phyloP scores from a whole-genome alignment of 1,140 invertebrate species.

The Oryctes rhinoceros region DNA sequence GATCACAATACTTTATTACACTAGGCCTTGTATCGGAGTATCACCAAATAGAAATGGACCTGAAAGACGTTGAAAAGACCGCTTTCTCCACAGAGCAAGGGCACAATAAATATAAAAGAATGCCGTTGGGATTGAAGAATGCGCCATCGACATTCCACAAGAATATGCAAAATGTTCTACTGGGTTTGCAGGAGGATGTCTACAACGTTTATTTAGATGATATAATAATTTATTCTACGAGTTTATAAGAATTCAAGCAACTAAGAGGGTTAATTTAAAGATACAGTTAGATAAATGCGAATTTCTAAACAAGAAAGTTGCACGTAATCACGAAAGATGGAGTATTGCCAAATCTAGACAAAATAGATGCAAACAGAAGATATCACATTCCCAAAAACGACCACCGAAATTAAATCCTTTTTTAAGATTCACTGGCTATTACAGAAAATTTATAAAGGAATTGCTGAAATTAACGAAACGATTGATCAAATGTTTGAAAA shows the following conservation, averaged over 20 bases:
- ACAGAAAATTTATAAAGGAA: constrained; percentile 37
- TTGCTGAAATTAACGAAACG: constrained; percentile 36
- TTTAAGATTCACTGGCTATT: constrained; percentile 24
- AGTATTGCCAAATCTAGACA: not conserved
- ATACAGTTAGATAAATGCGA: not conserved
- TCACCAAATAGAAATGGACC: constrained; percentile 62
- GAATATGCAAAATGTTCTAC: constrained; percentile 54
- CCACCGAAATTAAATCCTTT: not conserved
- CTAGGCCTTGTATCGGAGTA: constrained; percentile 61
- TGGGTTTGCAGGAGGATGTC: constrained; percentile 44
- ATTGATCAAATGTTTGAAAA: constrained; percentile 30
- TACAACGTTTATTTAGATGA: constrained; percentile 55
- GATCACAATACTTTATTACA: constrained; percentile 41
- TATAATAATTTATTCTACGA: too few species aligned
- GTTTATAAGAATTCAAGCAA: not conserved
- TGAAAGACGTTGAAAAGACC: not conserved
- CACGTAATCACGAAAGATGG: not conserved
- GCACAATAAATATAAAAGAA: not conserved
- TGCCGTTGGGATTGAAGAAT: too few species aligned
- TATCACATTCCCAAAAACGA: not conserved
- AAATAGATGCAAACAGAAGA: not conserved
- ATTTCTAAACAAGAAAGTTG: not conserved
- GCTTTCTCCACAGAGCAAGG: not conserved
- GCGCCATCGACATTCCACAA: too few species aligned
- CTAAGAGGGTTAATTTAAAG: not conserved